Evolutionary conservation across 2,113 vertebrate species (phyloP), one percentile per base, ranked within the genome.

Genomic region (Corapipo altera): DNA sequence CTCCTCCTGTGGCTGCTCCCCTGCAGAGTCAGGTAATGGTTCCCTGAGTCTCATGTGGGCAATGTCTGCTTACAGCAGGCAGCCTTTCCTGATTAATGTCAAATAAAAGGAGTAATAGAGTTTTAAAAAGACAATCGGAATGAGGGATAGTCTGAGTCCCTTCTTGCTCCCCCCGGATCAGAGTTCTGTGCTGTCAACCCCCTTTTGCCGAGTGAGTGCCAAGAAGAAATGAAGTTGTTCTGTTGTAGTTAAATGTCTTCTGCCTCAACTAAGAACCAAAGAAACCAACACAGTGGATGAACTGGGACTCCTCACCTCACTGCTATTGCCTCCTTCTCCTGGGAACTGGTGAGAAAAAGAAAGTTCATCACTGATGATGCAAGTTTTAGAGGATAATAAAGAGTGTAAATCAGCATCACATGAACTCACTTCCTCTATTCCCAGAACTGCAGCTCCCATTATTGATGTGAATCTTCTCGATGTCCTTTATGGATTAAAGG

Each of bases 131-230:
- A 83, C 78, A 96, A 48, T 71, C 46, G 88, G 64, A 90, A 71
- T 80, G 72, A 91, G 64, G 51, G 77, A 46, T 78, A 72, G 62
- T 51, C 15, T 18, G 44, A 49, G 85, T 92, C 85, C 69, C 11
- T 91, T 80, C 91, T 90, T 77, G 94, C 94, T 97, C 88, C 78
- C 82, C 91, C 82, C 95, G 95, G 93, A 90, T 91, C 90, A 91
- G 75, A 85, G 85, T 91, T 86, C 90, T 93, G 80, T 96, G 88
- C 92, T 97, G 95, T 96, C 96, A 96, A 92, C 90, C 93, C 93
- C 85, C 92, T 94, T 93, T 92, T 95, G 96, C 72, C 94, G 66
- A 92, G 75, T 59, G 88, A 93, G 78, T 72, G 90, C 72, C 90
- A 89, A 51, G 92, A 94, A 94, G 93, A 80, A 89, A 92, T 80